Evolutionary conservation across 2,113 vertebrate genomes (phyloP), one percentile per base, ranked within the genome.

Genomic region (Cervus canadensis): DNA sequence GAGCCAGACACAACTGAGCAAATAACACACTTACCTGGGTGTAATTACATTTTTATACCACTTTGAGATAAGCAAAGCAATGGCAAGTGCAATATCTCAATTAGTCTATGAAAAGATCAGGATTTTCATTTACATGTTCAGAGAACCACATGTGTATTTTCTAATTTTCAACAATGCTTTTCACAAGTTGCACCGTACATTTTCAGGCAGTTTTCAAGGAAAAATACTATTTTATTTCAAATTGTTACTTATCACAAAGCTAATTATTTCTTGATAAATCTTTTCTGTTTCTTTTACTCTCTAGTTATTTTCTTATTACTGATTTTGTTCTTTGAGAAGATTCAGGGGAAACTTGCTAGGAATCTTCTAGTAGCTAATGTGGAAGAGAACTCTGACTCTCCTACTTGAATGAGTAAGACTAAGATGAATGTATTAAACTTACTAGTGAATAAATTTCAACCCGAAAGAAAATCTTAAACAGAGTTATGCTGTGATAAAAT

Each of bases 151-250:
- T 88, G 12, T 48, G n/a, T 11, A 52, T 96, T 91, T 97, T 64
- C 43, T 79, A 40, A 89, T 85, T 64, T 4, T 87, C 50, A 88
- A 5, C 54, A 79, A 40, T 54, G 89, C 6, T 67, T 90, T 91
- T 84, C 76, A 93, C 0, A 96, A 40, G 30, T 54, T 54, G 87
- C 2, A 83, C 12, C 15, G 2, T 79, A 21, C 2, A 30, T 11
- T 76, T 48, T 74, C 26, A 94, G 62, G 94, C 48, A 57, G 28
- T 79, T 97, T 96, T 94, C 43, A 93, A 91, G 83, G n/a, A 82
- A 93, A 85, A 96, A 56, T 7, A 64, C 17, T 67, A 90, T 78
- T 96, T 94, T 91, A 93, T 84, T 79, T 92, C 26, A 89, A 89
- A 33, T 56, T 87, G 64, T 15, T 92, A 81, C 56, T 83, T 89